Percentiles rank a stretch among this genome's conserved stretches.
phyloP scores from a whole-genome alignment of 2,888 invertebrate species.

The Cosmia trapezina region DNA sequence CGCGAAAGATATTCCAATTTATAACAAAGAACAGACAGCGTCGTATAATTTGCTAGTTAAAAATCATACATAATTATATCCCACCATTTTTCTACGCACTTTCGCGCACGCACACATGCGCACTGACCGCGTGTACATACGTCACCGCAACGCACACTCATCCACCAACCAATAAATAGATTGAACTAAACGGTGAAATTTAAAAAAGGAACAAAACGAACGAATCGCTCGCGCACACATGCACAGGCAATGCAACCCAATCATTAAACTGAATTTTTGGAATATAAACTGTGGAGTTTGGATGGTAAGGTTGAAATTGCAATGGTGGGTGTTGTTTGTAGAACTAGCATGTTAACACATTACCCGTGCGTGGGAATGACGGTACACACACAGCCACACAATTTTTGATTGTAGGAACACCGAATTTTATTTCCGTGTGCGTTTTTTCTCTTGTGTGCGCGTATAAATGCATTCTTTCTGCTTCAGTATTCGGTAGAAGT shows the following conservation, averaged over 20 bases:
- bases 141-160: slow-evolving; percentile 83
- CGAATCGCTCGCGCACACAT: slow-evolving; percentile 86
- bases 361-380: slow-evolving; percentile 85
- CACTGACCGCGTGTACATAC: slow-evolving; percentile 70
- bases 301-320: slow-evolving; percentile 69
- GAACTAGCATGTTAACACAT: slow-evolving; percentile 86
- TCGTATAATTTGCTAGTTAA: slow-evolving; percentile 69
- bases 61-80: slow-evolving; percentile 82
- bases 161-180: slow-evolving; percentile 88
- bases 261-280: slow-evolving; percentile 76
- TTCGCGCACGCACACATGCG: slow-evolving; percentile 78
- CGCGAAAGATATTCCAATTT: neutral
- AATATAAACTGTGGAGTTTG: slow-evolving; percentile 63
- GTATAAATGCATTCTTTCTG: slow-evolving; percentile 83
- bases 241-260: slow-evolving; percentile 83
- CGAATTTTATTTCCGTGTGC: slow-evolving; percentile 83
- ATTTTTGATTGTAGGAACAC: slow-evolving; percentile 89
- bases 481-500: slow-evolving; percentile 61
- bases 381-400: slow-evolving; percentile 74
- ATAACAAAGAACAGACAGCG: slow-evolving; percentile 51
- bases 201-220: slow-evolving; percentile 90
- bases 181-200: slow-evolving; percentile 91
- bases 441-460: slow-evolving; percentile 68
- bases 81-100: slow-evolving; percentile 89
- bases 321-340: slow-evolving; percentile 71